Conservation (phyloP, 2,797 vertebrate species). For the Orientallactaga sibirica region DNA sequence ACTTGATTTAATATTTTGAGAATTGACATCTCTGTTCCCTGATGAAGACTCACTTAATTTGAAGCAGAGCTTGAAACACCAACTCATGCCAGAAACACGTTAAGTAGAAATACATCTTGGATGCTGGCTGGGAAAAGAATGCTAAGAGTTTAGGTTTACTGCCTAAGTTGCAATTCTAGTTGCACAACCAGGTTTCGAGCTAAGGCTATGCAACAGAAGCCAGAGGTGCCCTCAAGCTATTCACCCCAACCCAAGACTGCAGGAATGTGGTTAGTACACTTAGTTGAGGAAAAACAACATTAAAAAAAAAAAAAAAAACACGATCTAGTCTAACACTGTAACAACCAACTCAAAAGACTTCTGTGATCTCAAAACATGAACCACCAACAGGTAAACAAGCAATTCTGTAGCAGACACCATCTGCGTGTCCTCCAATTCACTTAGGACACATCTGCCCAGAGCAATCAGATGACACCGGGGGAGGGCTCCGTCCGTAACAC, state of each 20-base stretch:
- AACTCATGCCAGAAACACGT: background rate
- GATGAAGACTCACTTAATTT: background rate
- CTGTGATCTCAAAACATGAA: background rate
- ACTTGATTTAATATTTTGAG: background rate
- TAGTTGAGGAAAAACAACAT: too few species aligned
- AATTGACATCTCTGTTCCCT: background rate
- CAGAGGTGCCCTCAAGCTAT: background rate
- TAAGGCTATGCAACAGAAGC: background rate
- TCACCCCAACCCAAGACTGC: background rate
- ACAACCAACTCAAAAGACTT: background rate
- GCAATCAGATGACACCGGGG: background rate
- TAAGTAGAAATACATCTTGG: background rate
- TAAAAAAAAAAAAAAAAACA: background rate
- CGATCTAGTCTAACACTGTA: background rate
- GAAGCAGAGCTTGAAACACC: background rate
- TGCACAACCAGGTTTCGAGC: background rate
- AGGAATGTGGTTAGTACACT: background rate
- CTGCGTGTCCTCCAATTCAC: background rate
- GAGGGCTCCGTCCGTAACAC: background rate
- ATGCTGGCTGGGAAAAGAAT: background rate
- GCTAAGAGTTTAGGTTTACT: background rate
- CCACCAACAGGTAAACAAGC: background rate
- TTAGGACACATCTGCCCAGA: background rate
- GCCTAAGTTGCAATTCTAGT: background rate
- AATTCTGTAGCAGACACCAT: background rate